Evolutionary conservation across 2,888 invertebrate species (phyloP), one percentile per base, ranked within the genome.

Genomic region (Tubulanus polymorphus): DNA sequence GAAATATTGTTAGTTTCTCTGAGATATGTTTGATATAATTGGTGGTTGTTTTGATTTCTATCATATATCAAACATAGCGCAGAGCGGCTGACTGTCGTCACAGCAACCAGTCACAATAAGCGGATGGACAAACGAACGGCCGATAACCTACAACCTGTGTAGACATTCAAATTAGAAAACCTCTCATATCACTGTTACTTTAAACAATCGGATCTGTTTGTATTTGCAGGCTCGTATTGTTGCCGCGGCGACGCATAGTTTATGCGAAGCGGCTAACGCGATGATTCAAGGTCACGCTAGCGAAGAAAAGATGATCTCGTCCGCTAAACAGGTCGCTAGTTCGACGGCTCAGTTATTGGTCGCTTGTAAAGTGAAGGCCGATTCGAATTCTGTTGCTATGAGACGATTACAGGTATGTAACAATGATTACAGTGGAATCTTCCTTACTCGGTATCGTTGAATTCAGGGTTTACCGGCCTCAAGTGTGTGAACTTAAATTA

Each of bases 1-100:
- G n/a, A 32, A 46, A 47, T 37, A 37, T 45, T 48, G 18, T 45
- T 57, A 56, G 56, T 68, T 66, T 66, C 88, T 83, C 87, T 89
- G 82, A 95, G 96, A 97, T 97, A 97, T 97, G 97, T 97, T 97
- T 97, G 96, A 95, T 97, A 97, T 96, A 96, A 96, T 97, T 97
- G 97, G 96, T 97, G 95, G 93, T 91, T 84, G 52, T 51, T 55
- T 51, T 10, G 28, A 53, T 52, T 84, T 88, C 93, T 91, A 93
- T 95, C 95, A 88, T 91, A 91, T 93, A 91, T 93, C 93, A 93
- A 92, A 95, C 96, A 94, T 97, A 95, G 96, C 80, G 71, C 64
- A 69, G n/a, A n/a, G n/a, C n/a, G n/a, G n/a, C n/a, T n/a, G n/a
- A n/a, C n/a, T n/a, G n/a, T n/a, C n/a, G n/a, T n/a, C n/a, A n/a